These are phyloP conservation scores for Caenorhabditis japonica DNA, from an alignment of 2,888 invertebrate species.

Conservation along the genomic window DNA sequence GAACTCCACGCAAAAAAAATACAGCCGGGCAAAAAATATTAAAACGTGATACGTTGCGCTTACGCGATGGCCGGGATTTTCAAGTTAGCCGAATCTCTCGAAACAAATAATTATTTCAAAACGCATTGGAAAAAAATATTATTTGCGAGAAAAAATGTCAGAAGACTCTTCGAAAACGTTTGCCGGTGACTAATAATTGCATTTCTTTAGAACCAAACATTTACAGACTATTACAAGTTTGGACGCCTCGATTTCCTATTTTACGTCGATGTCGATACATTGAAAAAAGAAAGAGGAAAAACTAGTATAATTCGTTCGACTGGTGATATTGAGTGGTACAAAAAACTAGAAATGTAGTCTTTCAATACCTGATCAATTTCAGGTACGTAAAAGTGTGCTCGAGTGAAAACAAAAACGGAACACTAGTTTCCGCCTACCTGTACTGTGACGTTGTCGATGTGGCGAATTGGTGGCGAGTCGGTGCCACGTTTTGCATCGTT, in stretches of 20 bases:
- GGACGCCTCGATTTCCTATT: conserved; percentile 23
- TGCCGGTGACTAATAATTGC: background rate
- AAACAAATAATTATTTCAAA: no score
- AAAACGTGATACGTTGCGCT: no score
- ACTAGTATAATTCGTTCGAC: conserved; percentile 13
- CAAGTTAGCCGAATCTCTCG: no score
- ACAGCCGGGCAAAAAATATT: no score
- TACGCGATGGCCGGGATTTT: no score
- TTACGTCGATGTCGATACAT: background rate
- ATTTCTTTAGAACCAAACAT: background rate
- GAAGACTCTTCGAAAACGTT: conserved; percentile 21
- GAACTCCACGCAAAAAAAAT: no score
- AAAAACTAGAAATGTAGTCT: background rate
- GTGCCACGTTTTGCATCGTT: conserved; percentile 23
- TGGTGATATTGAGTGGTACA: conserved; percentile 31
- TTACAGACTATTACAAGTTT: conserved; percentile 28
- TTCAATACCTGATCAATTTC: background rate
- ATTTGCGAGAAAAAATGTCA: no score
- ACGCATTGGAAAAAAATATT: no score
- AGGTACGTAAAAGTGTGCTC: conserved; percentile 26
- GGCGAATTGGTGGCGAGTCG: conserved; percentile 11
- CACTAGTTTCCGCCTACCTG: conserved; percentile 17
- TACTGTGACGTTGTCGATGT: conserved; percentile 24
- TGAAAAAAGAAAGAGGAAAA: conserved; percentile 2
- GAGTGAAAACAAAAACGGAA: conserved; percentile 2